Evolutionary conservation across 2,888 invertebrate species (phyloP).

Genomic region (Anthophora plumipes): DNA sequence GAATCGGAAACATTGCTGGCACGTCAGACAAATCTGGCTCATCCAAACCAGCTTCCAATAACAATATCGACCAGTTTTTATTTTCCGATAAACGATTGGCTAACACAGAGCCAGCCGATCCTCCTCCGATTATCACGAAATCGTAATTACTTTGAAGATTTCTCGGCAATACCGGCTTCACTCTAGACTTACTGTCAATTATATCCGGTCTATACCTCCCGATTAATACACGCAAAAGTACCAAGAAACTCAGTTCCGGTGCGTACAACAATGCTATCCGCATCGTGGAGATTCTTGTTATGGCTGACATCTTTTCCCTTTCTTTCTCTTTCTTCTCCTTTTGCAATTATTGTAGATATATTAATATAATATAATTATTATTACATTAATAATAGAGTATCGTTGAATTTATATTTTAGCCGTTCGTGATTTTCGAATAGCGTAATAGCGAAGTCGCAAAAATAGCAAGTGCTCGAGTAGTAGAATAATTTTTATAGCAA

Average conservation of each 20-base stretch:
- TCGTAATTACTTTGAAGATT: conserved; percentile 89
- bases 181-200: conserved; percentile 88
- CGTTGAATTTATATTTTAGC: too few species aligned
- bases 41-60: conserved; percentile 93
- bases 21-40: conserved; percentile 90
- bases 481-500: too few species aligned
- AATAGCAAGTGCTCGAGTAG: too few species aligned
- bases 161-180: conserved; percentile 86
- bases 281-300: conserved; percentile 85
- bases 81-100: conserved; percentile 92
- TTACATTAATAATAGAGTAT: too few species aligned
- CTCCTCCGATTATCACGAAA: conserved; percentile 92
- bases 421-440: too few species aligned
- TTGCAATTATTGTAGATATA: too few species aligned
- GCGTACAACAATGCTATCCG: conserved; percentile 89
- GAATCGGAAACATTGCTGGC: conserved; percentile 89
- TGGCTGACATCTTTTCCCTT: conserved; percentile 1
- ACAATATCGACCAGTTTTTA: conserved; percentile 89
- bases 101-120: conserved; percentile 92
- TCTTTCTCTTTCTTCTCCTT: too few species aligned
- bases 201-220: conserved; percentile 89
- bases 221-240: conserved; percentile 88
- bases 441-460: too few species aligned
- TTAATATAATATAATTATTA: too few species aligned
- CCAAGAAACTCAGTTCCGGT: conserved; percentile 88